Evolutionary conservation across 2,113 vertebrate genomes (phyloP).

Genomic region (Coracopsis vasa): DNA sequence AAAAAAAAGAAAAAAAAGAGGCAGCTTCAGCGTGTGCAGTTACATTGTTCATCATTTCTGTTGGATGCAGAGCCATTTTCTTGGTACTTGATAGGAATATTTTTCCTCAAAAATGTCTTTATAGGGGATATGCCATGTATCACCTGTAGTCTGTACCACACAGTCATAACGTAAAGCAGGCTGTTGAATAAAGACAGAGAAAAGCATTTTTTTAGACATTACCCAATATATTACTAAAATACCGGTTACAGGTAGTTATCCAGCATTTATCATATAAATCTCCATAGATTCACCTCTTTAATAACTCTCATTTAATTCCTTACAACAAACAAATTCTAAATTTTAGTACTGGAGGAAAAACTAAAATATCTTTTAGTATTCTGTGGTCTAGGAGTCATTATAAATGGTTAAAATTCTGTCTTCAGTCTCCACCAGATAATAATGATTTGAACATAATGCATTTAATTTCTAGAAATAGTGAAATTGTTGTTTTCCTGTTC

Average conservation of each 20-base stretch:
- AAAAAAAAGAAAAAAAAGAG: not conserved
- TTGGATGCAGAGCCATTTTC: conserved; percentile 89
- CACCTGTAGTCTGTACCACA: conserved; percentile 83
- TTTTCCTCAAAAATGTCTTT: conserved; percentile 81
- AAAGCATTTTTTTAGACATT: not conserved
- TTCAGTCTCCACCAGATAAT: not conserved
- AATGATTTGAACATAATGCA: not conserved
- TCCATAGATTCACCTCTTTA: not conserved
- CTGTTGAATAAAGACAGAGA: conserved; percentile 71
- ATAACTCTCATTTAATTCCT: not conserved
- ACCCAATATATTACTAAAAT: not conserved
- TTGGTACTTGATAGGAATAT: conserved; percentile 83
- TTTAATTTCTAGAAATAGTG: not conserved
- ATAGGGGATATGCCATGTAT: conserved; percentile 94
- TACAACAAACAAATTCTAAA: not conserved
- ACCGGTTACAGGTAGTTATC: not conserved
- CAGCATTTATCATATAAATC: not conserved
- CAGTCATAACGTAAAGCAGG: conserved; percentile 82
- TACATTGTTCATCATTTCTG: conserved; percentile 14
- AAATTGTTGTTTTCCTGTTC: not conserved
- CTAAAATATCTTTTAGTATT: not conserved
- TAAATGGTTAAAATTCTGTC: not conserved
- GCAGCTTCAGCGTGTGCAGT: not conserved
- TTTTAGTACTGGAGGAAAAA: not conserved
- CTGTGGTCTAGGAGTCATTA: not conserved